These are phyloP conservation scores for Coenobita brevimanus DNA, from an alignment of 1,140 invertebrate genomes.

Conservation along the genomic window DNA sequence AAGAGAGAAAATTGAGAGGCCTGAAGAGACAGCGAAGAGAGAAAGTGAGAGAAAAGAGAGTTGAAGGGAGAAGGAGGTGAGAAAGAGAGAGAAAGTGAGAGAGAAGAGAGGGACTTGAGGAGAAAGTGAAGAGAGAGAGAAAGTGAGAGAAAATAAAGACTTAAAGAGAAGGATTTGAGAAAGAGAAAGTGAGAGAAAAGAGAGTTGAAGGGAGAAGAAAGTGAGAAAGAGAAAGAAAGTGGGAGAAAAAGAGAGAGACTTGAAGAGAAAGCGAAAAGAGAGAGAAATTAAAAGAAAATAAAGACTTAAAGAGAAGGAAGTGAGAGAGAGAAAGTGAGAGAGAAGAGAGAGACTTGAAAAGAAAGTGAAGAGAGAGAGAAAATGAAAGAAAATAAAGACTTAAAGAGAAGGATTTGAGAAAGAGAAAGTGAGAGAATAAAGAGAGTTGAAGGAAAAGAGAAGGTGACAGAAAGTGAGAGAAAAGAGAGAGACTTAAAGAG, in stretches of 20 bases:
- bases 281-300: neutral
- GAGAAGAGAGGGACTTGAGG: neutral
- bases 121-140: neutral
- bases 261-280: too few species aligned
- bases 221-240: neutral
- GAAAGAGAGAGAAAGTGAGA: neutral
- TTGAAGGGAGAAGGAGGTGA: too few species aligned
- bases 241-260: neutral
- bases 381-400: neutral
- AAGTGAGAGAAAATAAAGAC: neutral
- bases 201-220: neutral
- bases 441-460: neutral
- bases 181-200: neutral
- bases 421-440: neutral
- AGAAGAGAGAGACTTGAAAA: neutral
- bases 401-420: neutral
- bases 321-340: neutral
- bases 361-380: neutral
- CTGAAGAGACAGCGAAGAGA: too few species aligned
- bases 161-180: neutral
- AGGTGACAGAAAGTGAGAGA: neutral
- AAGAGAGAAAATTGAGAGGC: too few species aligned
- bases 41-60: too few species aligned
- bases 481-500: neutral
- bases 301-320: slow-evolving; percentile 17